Evolutionary conservation across 2,888 invertebrate genomes (phyloP).

Genomic region (Cistogaster globosa): DNA sequence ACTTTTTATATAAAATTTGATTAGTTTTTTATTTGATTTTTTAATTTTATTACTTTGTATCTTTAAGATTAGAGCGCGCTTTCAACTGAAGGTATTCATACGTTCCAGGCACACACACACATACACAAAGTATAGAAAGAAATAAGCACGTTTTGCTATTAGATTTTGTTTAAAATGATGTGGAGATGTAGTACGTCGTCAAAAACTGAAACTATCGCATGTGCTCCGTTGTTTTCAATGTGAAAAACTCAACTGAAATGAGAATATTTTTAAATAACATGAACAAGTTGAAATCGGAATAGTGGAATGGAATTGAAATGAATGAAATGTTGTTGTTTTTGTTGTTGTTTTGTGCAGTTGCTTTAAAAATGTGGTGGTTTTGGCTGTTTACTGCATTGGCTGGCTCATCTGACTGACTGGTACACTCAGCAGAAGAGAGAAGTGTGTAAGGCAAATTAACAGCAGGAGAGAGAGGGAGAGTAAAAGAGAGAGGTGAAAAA

Average conservation of each 20-base stretch:
- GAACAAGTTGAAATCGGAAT: constrained; percentile 67
- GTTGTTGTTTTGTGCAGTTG: constrained; percentile 16
- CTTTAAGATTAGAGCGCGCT: constrained; percentile 68
- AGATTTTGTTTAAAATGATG: constrained; percentile 47
- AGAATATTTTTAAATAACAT: constrained; percentile 60
- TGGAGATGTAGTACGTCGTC: constrained; percentile 42
- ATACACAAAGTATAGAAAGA: constrained; percentile 26
- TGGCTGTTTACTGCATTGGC: constrained; percentile 36
- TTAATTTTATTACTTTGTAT: constrained; percentile 50
- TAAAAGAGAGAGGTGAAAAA: not conserved
- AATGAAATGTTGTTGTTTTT: constrained; percentile 42
- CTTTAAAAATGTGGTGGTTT: constrained; percentile 35
- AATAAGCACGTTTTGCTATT: constrained; percentile 60
- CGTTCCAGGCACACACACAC: constrained; percentile 36
- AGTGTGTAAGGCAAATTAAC: not conserved
- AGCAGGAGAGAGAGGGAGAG: not conserved
- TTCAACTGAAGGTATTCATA: constrained; percentile 56
- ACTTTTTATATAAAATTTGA: not conserved
- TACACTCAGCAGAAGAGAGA: not conserved
- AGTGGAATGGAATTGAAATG: constrained; percentile 29
- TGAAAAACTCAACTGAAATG: constrained; percentile 71
- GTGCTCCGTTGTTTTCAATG: constrained; percentile 71
- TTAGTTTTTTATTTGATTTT: constrained; percentile 17
- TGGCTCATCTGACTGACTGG: not conserved
- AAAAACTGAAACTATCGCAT: constrained; percentile 50